Base-by-base conservation (phyloP, 2,797 vertebrate genomes). In the Taeniopygia guttata region DNA sequence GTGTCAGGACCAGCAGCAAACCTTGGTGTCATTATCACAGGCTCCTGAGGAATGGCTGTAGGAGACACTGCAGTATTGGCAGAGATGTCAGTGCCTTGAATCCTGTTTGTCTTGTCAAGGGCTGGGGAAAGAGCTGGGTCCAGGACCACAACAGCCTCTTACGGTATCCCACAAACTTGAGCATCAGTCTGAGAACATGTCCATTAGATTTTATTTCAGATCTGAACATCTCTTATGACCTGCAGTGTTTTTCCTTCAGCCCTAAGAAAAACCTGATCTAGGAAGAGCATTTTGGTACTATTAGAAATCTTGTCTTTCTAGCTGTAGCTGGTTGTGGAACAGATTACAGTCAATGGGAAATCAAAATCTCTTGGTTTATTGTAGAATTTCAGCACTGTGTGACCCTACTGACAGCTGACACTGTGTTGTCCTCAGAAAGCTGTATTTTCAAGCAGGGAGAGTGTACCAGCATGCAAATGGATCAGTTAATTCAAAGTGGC, bases 401-500 rank as follows among this genome's bases (percentile, higher is more conserved):
- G 46, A 62, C 32, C 64, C 11, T 58, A 40, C n/a, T 54, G 54
- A 72, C 14, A 83, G 51, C 54, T 88, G 62, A 78, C 42, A 89
- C 22, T 17, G 29, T 74, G 49, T 42, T 74, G 49, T 83, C n/a
- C 73, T 87, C 46, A 46, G 68, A 86, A 40, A 46, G 26, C 34
- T 26, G 2, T 68, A 43, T 89, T 77, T 91, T 89, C 64, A 80
- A 74, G 49, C 49, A 75, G 36, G 13, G 32, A 62, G 38, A 84
- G 55, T 26, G 51, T 54, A 72, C 30, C 40, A 49, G 62, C 40
- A 91, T 90, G 79, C 48, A 94, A 78, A 94, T 86, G 7, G 32
- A 68, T 78, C 62, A 70, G 30, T 72, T 94, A 87, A 91, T 81
- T 94, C 87, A 78, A 77, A 93, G 85, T 51, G 22, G 68, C 42